Conservation (phyloP, 2,888 invertebrate species). For the Imbricaverruca yamaguchii region DNA sequence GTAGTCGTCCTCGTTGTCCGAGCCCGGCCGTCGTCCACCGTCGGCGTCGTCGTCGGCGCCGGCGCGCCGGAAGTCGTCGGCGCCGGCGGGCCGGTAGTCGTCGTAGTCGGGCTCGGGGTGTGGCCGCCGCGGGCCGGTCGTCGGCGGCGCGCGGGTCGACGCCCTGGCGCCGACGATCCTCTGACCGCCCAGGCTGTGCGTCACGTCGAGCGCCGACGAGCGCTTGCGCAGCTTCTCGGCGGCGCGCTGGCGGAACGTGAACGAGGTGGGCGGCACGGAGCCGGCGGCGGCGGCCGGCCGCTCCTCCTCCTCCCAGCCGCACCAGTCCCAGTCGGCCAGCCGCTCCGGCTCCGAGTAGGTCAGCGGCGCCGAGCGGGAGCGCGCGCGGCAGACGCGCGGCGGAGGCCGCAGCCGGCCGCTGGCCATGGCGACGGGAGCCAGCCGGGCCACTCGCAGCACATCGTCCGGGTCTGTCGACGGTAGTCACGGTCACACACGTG, state of each 20-base stretch:
- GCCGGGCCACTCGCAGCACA: not conserved
- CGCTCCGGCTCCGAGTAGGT: not conserved
- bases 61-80: not conserved
- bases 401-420: not conserved
- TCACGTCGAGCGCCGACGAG: not conserved
- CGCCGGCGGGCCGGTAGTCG: constrained; percentile 19
- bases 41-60: not conserved
- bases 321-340: constrained; percentile 17
- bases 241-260: not conserved
- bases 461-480: not conserved
- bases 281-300: not conserved
- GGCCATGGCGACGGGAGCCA: not conserved
- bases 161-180: not conserved
- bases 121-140: not conserved
- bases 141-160: not conserved
- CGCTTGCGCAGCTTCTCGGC: not conserved
- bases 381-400: not conserved
- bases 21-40: not conserved
- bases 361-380: not conserved
- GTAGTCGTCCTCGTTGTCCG: constrained; percentile 51
- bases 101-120: constrained; percentile 3
- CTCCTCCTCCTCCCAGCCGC: not conserved
- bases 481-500: too few relatives aligned
- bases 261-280: constrained; percentile 37
- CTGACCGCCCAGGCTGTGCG: not conserved